Conservation (phyloP, 2,888 invertebrate species). For the Carpatolechia fugitivella region DNA sequence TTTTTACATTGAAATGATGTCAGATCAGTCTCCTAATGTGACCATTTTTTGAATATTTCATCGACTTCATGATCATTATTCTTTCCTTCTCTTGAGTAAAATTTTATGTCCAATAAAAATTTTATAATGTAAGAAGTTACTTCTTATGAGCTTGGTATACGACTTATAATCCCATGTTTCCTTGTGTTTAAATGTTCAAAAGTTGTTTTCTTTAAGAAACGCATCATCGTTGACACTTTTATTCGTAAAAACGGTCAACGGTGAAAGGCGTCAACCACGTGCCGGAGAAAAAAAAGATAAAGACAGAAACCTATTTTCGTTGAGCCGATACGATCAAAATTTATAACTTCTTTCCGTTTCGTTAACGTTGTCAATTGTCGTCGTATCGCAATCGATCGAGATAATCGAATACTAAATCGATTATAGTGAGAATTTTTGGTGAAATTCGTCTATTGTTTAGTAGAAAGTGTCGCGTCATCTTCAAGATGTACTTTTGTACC, state of each 20-base stretch:
- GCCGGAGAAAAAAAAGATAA: constrained; percentile 11
- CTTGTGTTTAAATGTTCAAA: not conserved
- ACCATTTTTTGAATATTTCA: not conserved
- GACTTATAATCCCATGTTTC: not conserved
- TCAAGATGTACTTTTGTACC: constrained; percentile 6
- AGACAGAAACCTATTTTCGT: constrained; percentile 34
- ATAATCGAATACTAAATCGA: constrained; percentile 22
- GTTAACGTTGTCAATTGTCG: constrained; percentile 21
- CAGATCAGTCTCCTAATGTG: no score
- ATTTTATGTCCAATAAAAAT: constrained; percentile 25
- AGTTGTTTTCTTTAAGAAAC: constrained; percentile 2
- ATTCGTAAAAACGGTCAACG: constrained; percentile 6
- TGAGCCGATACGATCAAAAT: constrained; percentile 22
- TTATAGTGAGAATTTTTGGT: constrained; percentile 29
- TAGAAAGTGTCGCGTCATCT: constrained; percentile 33
- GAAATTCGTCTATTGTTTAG: constrained; percentile 56
- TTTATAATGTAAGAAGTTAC: constrained; percentile 20
- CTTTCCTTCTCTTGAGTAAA: constrained; percentile 22
- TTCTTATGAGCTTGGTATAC: not conserved
- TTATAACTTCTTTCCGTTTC: constrained; percentile 19
- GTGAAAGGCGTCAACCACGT: constrained; percentile 19
- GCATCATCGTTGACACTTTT: constrained; percentile 7
- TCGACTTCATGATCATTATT: not conserved
- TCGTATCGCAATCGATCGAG: constrained; percentile 16
- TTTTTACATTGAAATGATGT: no score